These are phyloP conservation scores for Hirundo rustica DNA, from an alignment of 2,797 vertebrate genomes.

Conservation along the genomic window DNA sequence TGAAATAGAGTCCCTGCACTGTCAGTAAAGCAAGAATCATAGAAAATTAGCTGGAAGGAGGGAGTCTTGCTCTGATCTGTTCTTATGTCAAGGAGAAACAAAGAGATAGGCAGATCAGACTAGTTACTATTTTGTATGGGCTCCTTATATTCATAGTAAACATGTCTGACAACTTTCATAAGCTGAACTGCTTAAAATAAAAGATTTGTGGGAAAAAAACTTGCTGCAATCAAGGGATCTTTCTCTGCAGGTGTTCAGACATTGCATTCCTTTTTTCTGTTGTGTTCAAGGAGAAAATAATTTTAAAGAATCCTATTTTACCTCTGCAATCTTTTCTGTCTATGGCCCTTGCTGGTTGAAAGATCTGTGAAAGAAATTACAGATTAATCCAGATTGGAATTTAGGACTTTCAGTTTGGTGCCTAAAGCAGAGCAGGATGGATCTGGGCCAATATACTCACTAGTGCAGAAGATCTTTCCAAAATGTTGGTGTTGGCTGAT, in stretches of 20 bases:
- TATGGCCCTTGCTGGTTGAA: neutral
- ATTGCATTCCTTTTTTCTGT: neutral
- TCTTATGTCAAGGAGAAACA: neutral
- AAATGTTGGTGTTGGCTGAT: neutral
- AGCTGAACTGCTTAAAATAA: neutral
- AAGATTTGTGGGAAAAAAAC: neutral
- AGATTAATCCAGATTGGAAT: neutral
- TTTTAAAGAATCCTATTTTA: neutral
- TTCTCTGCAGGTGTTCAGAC: neutral
- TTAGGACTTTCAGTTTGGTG: neutral
- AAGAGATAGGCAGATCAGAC: neutral
- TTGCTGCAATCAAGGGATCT: neutral
- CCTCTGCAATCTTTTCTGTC: neutral
- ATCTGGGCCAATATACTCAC: neutral
- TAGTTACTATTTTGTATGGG: neutral
- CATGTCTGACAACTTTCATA: neutral
- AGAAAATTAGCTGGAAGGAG: neutral
- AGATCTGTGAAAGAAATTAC: neutral
- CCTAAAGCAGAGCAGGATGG: neutral
- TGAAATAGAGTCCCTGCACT: neutral
- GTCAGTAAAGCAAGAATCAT: neutral
- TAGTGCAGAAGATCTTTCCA: neutral
- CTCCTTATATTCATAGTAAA: neutral
- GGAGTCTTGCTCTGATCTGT: neutral
- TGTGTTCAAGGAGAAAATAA: neutral